phyloP scores from a whole-genome alignment of 2,113 vertebrate species.

The Rana temporaria region DNA sequence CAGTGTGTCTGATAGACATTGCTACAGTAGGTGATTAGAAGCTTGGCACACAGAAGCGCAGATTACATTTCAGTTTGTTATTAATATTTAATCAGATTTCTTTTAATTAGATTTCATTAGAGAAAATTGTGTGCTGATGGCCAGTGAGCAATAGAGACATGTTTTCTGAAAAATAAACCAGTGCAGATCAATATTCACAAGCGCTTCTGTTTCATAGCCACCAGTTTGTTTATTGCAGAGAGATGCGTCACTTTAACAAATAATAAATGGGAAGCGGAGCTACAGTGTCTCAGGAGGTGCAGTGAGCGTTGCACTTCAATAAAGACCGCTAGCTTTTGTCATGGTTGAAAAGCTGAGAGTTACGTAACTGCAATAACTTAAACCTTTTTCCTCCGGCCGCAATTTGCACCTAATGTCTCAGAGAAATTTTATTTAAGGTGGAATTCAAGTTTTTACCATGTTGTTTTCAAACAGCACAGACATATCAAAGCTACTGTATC shows the following conservation, averaged over 20 bases:
- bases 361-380: constrained; percentile 39
- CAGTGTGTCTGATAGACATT: not conserved
- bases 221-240: constrained; percentile 23
- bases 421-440: not conserved
- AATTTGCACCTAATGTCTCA: not conserved
- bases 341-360: constrained; percentile 14
- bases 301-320: constrained; percentile 52
- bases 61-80: constrained; percentile 7
- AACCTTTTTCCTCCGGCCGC: constrained; percentile 26
- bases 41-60: not conserved
- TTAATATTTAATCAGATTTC: constrained; percentile 35
- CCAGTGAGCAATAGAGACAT: not conserved
- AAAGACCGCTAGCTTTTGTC: constrained; percentile 50
- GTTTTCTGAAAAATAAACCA: constrained; percentile 25
- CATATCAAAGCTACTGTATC: too few species aligned
- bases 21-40: constrained; percentile 22
- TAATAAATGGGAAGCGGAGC: constrained; percentile 56
- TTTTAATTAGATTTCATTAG: constrained; percentile 37
- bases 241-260: constrained; percentile 45
- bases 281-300: constrained; percentile 58
- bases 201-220: not conserved
- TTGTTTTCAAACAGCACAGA: too few species aligned
- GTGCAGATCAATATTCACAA: constrained; percentile 29
- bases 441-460: not conserved
- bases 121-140: constrained; percentile 1